Evolutionary conservation across 2,113 vertebrate species (phyloP).

Genomic region (Atrichornis clamosus): DNA sequence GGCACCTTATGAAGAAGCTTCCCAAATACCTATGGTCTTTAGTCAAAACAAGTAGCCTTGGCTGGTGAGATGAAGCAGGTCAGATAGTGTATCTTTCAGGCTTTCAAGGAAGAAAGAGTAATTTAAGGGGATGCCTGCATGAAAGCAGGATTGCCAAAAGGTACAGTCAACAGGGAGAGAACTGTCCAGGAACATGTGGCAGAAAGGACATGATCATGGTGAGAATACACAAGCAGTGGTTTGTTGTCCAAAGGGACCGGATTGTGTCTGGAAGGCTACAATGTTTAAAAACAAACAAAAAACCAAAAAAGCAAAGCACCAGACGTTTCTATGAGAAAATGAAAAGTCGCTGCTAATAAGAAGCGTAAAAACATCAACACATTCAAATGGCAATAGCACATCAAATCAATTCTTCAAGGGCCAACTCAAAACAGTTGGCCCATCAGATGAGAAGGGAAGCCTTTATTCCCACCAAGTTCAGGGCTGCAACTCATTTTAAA

Average conservation of each 20-base stretch:
- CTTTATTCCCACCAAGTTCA: neutral
- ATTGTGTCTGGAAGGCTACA: neutral
- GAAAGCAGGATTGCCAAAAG: neutral
- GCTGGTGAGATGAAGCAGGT: neutral
- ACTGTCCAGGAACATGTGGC: neutral
- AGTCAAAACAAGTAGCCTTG: neutral
- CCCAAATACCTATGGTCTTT: neutral
- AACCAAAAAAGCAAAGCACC: neutral
- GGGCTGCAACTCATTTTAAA: neutral
- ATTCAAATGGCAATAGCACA: neutral
- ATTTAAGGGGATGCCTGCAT: neutral
- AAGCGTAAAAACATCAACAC: neutral
- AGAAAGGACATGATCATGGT: neutral
- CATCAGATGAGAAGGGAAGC: neutral
- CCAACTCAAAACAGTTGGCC: neutral
- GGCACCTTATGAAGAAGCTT: neutral
- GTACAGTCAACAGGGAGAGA: neutral
- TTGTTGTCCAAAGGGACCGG: neutral
- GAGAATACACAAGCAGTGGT: neutral
- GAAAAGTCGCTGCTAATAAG: neutral
- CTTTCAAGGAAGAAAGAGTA: neutral
- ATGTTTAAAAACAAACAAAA: neutral
- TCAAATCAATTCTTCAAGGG: neutral
- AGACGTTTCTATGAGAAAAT: neutral
- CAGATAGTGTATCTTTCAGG: neutral